These are phyloP conservation scores for Psettodes erumei DNA, from an alignment of 2,113 vertebrate genomes.

Conservation along the genomic window DNA sequence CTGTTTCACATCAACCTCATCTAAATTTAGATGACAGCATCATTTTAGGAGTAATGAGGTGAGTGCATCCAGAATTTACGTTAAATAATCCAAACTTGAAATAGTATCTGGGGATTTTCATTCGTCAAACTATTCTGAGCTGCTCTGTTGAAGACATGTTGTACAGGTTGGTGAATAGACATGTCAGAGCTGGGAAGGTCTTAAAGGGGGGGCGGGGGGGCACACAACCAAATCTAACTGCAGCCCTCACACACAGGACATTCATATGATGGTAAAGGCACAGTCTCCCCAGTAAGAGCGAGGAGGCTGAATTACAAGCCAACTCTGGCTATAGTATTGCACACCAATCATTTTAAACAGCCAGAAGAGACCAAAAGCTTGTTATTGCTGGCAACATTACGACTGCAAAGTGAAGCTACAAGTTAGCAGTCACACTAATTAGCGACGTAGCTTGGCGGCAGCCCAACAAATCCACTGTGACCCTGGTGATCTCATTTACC, in stretches of 20 bases:
- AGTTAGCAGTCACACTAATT: constrained; percentile 52
- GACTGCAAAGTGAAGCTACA: constrained; percentile 6
- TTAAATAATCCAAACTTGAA: neutral
- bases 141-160: neutral
- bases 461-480: constrained; percentile 54
- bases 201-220: too few relatives aligned
- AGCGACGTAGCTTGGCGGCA: constrained; percentile 42
- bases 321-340: neutral
- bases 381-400: neutral
- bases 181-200: neutral
- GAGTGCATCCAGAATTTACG: neutral
- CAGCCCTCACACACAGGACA: neutral
- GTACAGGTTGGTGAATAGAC: neutral
- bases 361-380: neutral
- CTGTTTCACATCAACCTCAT: neutral
- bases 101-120: neutral
- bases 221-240: neutral
- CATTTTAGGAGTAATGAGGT: neutral
- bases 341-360: neutral
- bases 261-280: neutral
- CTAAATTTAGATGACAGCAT: too few relatives aligned
- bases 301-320: neutral
- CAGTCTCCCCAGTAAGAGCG: neutral
- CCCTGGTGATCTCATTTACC: constrained; percentile 61
- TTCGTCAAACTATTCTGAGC: neutral